Evolutionary conservation across 2,113 vertebrate species (phyloP).

Genomic region (Chionis minor): DNA sequence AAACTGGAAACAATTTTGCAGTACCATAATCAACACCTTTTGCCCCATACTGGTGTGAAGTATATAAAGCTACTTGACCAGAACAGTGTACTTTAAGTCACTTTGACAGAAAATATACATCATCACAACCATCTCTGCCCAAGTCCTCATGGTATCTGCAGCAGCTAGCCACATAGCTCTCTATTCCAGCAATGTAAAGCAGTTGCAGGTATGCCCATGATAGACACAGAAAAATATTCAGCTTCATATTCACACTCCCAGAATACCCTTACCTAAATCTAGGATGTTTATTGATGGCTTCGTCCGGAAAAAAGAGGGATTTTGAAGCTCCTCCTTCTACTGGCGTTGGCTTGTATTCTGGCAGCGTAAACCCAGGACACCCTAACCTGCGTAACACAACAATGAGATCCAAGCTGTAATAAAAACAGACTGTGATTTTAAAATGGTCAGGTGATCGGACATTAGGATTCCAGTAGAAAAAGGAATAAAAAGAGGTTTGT

Average conservation of each 20-base stretch:
- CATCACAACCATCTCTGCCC: not conserved
- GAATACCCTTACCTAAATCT: conserved; percentile 86
- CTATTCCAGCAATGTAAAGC: not conserved
- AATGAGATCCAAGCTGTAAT: not conserved
- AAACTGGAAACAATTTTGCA: not conserved
- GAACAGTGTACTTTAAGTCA: not conserved
- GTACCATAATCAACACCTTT: not conserved
- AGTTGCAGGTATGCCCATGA: not conserved
- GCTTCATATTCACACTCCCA: not conserved
- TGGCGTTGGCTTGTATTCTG: conserved; percentile 84
- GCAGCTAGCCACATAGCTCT: not conserved
- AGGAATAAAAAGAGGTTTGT: not conserved
- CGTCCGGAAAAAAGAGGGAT: conserved; percentile 96
- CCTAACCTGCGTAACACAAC: conserved; percentile 83
- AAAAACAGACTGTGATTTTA: not conserved
- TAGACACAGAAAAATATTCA: not conserved
- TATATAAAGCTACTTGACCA: not conserved
- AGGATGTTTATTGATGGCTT: conserved; percentile 94
- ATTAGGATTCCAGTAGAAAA: not conserved
- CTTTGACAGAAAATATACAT: not conserved
- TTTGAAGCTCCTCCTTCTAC: conserved; percentile 90
- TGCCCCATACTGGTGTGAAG: not conserved
- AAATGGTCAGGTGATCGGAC: not conserved
- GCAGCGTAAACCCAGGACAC: conserved; percentile 92
- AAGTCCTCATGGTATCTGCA: not conserved